Evolutionary conservation across 1,140 invertebrate species (phyloP).

Genomic region (Phortica variegata): DNA sequence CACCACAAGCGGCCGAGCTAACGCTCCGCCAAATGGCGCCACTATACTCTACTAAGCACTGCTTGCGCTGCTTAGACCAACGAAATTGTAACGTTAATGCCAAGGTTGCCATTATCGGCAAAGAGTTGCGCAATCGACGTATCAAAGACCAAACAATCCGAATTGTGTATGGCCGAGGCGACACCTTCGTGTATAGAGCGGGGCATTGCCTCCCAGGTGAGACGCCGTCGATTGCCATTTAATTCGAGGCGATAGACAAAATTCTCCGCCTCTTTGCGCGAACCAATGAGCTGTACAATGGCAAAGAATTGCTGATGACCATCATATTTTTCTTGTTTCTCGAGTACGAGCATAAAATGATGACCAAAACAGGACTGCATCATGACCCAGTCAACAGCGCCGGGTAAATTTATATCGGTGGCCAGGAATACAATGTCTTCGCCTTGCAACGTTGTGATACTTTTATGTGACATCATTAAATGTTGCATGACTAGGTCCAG

Average conservation of each 20-base stretch:
- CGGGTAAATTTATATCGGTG: slow-evolving; percentile 98
- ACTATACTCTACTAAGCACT: no score
- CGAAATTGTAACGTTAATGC: slow-evolving; percentile 99
- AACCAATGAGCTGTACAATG: slow-evolving; percentile 98
- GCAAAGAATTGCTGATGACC: slow-evolving; percentile 99
- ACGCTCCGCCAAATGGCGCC: no score
- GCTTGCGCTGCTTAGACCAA: no score
- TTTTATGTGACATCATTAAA: slow-evolving; percentile 96
- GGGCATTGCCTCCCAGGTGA: slow-evolving; percentile 99
- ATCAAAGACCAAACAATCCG: slow-evolving; percentile 98
- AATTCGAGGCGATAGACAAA: slow-evolving; percentile 98
- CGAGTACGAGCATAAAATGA: slow-evolving; percentile 98
- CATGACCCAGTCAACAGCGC: slow-evolving; percentile 99
- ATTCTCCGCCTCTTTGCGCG: slow-evolving; percentile 97
- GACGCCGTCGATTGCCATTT: slow-evolving; percentile 87
- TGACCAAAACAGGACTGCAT: slow-evolving; percentile 99
- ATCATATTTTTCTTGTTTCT: slow-evolving; percentile 98
- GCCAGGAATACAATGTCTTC: slow-evolving; percentile 99
- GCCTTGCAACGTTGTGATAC: slow-evolving; percentile 95
- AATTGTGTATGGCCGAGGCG: slow-evolving; percentile 95
- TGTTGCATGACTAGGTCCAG: slow-evolving; percentile 96
- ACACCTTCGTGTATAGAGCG: slow-evolving; percentile 98
- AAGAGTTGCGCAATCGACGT: slow-evolving; percentile 97
- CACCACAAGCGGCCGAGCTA: no score
- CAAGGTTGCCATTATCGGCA: slow-evolving; percentile 98